Percentiles rank a stretch among this genome's conserved stretches.
These are phyloP conservation scores for Pyrgilauda ruficollis DNA, from an alignment of 2,113 vertebrate species.

Conservation along the genomic window DNA sequence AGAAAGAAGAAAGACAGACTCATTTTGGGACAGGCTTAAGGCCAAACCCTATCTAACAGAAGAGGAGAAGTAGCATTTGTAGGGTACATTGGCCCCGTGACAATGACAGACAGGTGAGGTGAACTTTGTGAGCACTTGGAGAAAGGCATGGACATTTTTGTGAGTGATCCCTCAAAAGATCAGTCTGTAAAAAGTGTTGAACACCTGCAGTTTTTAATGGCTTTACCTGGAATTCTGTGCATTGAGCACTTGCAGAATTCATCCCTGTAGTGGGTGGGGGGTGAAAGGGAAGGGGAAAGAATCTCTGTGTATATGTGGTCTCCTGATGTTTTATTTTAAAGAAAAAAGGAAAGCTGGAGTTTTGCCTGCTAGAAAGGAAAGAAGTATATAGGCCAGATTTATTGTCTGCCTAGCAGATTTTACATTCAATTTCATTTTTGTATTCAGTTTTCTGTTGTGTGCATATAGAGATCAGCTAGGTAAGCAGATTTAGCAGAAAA, in stretches of 20 bases:
- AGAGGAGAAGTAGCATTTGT: neutral
- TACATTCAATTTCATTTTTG: conserved; percentile 16
- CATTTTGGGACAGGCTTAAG: neutral
- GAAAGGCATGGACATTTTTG: neutral
- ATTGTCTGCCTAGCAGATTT: neutral
- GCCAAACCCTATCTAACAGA: neutral
- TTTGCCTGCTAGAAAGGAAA: neutral
- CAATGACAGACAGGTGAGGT: neutral
- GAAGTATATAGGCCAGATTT: neutral
- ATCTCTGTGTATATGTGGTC: neutral
- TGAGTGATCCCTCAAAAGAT: neutral
- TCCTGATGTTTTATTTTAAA: conserved; percentile 16
- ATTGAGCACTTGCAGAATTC: neutral
- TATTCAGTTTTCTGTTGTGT: neutral
- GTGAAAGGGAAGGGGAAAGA: neutral
- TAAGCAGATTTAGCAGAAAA: neutral
- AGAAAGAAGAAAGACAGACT: neutral
- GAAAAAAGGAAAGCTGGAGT: neutral
- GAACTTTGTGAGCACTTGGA: neutral
- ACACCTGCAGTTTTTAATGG: neutral
- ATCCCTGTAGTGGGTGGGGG: neutral
- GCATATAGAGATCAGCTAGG: neutral
- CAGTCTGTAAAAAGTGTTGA: neutral
- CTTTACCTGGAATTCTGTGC: neutral
- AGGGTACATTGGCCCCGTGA: neutral